phyloP scores from a whole-genome alignment of 2,888 invertebrate genomes.

The Ormyrus nitidulus region DNA sequence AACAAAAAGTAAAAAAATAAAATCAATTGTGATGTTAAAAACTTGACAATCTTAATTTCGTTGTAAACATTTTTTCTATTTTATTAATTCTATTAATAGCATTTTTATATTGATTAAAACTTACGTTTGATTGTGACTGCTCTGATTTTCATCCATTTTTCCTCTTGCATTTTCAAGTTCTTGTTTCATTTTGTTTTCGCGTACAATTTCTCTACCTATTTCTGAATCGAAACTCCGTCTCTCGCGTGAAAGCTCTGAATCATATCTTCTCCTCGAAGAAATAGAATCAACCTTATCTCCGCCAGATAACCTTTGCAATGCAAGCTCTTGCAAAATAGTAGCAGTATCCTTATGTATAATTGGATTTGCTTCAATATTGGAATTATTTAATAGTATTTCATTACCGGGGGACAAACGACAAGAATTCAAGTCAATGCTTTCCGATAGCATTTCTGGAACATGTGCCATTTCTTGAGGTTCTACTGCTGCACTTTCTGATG shows the following conservation, averaged over 20 bases:
- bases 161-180: constrained; percentile 71
- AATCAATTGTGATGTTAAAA: not conserved
- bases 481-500: constrained; percentile 71
- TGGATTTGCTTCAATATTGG: constrained; percentile 68
- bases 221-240: constrained; percentile 76
- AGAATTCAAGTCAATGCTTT: constrained; percentile 64
- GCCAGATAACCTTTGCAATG: constrained; percentile 71
- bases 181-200: constrained; percentile 75
- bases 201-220: constrained; percentile 75
- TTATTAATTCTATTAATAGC: not conserved
- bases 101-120: constrained; percentile 7
- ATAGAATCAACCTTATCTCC: constrained; percentile 66
- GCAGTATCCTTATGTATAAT: constrained; percentile 71
- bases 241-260: constrained; percentile 66
- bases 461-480: constrained; percentile 71
- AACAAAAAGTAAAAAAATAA: not conserved
- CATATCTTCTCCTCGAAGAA: constrained; percentile 63
- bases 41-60: not conserved
- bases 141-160: constrained; percentile 68
- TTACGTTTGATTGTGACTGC: constrained; percentile 56
- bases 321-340: constrained; percentile 71
- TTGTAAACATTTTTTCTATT: not conserved
- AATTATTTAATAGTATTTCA: constrained; percentile 57
- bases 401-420: constrained; percentile 63
- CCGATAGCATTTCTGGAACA: constrained; percentile 70